Conservation (phyloP, 1,140 invertebrate genomes). For the Cephus cinctus region DNA sequence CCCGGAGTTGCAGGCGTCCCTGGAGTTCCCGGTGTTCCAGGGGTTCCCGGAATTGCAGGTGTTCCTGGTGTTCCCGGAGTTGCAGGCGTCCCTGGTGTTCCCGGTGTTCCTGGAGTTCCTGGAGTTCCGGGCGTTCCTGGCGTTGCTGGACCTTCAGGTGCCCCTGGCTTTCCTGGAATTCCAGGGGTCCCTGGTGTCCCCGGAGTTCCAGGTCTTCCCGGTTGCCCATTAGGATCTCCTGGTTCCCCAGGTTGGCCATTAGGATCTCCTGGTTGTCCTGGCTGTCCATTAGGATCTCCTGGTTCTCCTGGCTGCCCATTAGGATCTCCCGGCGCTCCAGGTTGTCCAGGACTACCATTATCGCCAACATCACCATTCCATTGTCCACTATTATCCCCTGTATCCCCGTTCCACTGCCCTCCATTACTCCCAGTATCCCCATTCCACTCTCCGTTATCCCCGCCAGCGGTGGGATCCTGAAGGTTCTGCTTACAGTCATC, state of each 20-base stretch:
- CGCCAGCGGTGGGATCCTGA: constrained; percentile 4
- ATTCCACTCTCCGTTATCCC: constrained; percentile 1
- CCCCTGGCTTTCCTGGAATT: background rate
- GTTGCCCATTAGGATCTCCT: constrained; percentile 1
- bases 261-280: constrained; percentile 3
- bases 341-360: constrained; percentile 9
- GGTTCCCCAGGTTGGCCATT: background rate
- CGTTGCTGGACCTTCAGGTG: background rate
- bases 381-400: constrained; percentile 18
- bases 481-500: constrained; percentile 24
- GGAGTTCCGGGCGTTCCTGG: constrained; percentile 2
- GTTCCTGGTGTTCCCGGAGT: background rate
- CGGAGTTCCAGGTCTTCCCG: constrained; percentile 2
- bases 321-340: constrained; percentile 12
- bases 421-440: constrained; percentile 4
- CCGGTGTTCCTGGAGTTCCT: constrained; percentile 7
- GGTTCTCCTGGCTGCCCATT: constrained; percentile 10
- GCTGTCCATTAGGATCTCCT: constrained; percentile 3
- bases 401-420: constrained; percentile 4
- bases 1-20: constrained; percentile 1
- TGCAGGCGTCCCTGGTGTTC: background rate
- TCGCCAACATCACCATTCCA: constrained; percentile 19
- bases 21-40: background rate
- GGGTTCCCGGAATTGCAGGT: background rate
- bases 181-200: background rate